Conservation (phyloP, 2,888 invertebrate genomes). For the Plagiodera versicolora region DNA sequence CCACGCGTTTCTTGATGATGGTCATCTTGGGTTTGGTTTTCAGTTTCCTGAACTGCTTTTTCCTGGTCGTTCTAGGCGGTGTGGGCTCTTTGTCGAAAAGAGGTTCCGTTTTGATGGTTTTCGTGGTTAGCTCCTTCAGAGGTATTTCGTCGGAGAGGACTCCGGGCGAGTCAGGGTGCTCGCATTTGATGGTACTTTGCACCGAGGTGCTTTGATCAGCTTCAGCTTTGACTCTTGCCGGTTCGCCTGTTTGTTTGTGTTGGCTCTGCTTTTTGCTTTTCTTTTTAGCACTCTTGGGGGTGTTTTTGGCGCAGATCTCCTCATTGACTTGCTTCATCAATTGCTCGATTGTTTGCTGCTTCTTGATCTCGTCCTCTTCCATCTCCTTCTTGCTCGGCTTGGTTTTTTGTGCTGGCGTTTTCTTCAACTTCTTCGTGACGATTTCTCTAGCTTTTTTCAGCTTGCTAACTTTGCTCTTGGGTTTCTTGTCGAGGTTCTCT, state of each 20-base stretch:
- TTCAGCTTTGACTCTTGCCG: not conserved
- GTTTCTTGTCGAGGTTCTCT: conserved; percentile 18
- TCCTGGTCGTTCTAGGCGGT: not conserved
- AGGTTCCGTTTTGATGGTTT: conserved; percentile 11
- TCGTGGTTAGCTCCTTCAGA: conserved; percentile 6
- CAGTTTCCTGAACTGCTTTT: conserved; percentile 25
- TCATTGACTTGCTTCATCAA: conserved; percentile 26
- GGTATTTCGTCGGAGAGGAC: conserved; percentile 38
- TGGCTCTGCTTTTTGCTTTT: conserved; percentile 16
- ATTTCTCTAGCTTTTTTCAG: conserved; percentile 20
- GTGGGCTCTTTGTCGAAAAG: conserved; percentile 20
- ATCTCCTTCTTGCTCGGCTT: conserved; percentile 40
- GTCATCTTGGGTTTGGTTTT: conserved; percentile 35
- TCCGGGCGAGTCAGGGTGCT: conserved; percentile 6
- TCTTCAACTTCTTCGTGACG: not conserved
- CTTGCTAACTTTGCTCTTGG: conserved; percentile 27
- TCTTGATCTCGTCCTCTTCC: conserved; percentile 40
- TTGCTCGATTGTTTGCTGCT: conserved; percentile 25
- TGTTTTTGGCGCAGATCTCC: conserved; percentile 21
- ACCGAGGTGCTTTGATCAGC: not conserved
- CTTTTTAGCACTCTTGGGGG: conserved; percentile 3
- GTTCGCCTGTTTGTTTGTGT: not conserved
- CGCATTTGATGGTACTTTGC: conserved; percentile 16
- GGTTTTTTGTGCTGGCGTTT: conserved; percentile 32
- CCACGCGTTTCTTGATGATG: conserved; percentile 34